phyloP scores from a whole-genome alignment of 1,140 invertebrate species.

The Sycobia sp. region DNA sequence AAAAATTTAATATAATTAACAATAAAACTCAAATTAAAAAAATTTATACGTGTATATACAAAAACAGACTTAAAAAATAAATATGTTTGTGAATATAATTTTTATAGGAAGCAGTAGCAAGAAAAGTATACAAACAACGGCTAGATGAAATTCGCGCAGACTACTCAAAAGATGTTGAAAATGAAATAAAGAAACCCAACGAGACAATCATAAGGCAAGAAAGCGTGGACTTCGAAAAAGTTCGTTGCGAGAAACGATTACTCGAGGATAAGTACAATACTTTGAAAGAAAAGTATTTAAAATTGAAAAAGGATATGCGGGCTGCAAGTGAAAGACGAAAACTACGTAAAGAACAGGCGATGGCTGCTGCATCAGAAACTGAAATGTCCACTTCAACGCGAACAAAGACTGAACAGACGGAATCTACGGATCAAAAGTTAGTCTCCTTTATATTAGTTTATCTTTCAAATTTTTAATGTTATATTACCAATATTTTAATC shows the following conservation, averaged over 20 bases:
- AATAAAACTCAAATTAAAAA: too few relatives aligned
- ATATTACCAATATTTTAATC: too few relatives aligned
- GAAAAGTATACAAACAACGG: conserved; percentile 69
- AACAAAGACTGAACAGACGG: conserved; percentile 55
- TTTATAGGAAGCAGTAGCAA: conserved; percentile 63
- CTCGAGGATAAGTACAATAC: conserved; percentile 79
- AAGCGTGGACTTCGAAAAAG: conserved; percentile 67
- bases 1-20: too few relatives aligned
- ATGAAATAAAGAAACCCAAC: conserved; percentile 56
- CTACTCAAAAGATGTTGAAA: conserved; percentile 66
- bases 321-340: conserved; percentile 66
- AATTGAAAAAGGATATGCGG: conserved; percentile 79
- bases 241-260: conserved; percentile 73
- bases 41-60: too few relatives aligned
- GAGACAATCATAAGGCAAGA: conserved; percentile 56
- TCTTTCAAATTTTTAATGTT: neutral
- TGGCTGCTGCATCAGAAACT: conserved; percentile 68
- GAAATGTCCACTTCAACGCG: conserved; percentile 68
- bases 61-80: too few relatives aligned
- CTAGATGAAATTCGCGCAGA: conserved; percentile 68
- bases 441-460: conserved; percentile 38
- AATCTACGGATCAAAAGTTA: conserved; percentile 59
- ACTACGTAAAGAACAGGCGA: conserved; percentile 62
- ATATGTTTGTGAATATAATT: conserved; percentile 42
- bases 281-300: conserved; percentile 79